phyloP scores from a whole-genome alignment of 1,140 invertebrate genomes.

The Nilaparvata lugens region DNA sequence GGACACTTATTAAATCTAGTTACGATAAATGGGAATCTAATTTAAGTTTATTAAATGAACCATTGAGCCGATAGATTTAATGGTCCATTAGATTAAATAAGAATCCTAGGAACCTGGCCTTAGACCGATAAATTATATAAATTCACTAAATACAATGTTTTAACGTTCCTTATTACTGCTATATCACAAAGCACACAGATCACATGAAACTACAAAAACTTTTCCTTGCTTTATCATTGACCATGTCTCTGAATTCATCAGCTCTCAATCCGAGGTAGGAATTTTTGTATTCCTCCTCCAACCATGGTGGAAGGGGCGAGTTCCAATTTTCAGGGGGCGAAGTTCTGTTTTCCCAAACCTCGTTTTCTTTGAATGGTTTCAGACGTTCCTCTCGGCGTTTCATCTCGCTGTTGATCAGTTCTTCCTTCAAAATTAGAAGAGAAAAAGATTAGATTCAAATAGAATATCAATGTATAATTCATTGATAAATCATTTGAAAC shows the following conservation, averaged over 20 bases:
- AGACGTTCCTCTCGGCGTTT: slow-evolving; percentile 49
- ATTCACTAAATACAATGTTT: too few species aligned
- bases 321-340: slow-evolving; percentile 69
- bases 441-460: neutral
- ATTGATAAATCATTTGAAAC: too few species aligned
- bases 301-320: slow-evolving; percentile 61
- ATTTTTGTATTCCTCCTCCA: slow-evolving; percentile 51
- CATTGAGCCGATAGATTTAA: too few species aligned
- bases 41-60: too few species aligned
- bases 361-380: slow-evolving; percentile 55
- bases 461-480: too few species aligned
- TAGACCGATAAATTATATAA: too few species aligned
- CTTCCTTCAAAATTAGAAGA: slow-evolving; percentile 42
- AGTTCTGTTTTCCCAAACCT: slow-evolving; percentile 66
- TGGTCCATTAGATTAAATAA: too few species aligned
- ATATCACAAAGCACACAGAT: too few species aligned
- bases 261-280: slow-evolving; percentile 55
- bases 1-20: too few species aligned
- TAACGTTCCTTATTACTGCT: too few species aligned
- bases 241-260: slow-evolving; percentile 44
- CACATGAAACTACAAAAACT: slow-evolving; percentile 3
- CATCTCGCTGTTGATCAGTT: slow-evolving; percentile 62
- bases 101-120: too few species aligned
- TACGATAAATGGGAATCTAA: too few species aligned
- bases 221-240: neutral